phyloP scores from a whole-genome alignment of 2,797 vertebrate genomes.

The Gymnocypris eckloni region DNA sequence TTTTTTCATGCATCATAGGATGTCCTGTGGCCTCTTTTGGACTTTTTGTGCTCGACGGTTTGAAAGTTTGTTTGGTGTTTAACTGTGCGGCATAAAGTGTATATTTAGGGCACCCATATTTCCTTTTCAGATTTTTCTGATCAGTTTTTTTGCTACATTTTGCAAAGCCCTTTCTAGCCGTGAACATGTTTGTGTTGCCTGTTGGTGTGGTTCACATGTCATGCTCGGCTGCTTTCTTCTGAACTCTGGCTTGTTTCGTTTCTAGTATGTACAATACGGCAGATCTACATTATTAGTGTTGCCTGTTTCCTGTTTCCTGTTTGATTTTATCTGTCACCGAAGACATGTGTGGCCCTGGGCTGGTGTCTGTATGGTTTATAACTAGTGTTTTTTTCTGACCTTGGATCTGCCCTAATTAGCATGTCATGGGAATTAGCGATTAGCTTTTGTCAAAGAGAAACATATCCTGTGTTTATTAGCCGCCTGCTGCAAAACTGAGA shows the following conservation, averaged over 20 bases:
- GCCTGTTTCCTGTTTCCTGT: conserved; percentile 50
- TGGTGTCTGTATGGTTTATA: conserved; percentile 20
- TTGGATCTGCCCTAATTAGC: conserved; percentile 23
- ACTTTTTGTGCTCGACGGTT: background rate
- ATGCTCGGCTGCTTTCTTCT: conserved; percentile 24
- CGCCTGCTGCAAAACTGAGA: conserved; percentile 26
- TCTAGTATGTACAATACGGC: conserved; percentile 23
- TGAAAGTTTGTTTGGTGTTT: conserved; percentile 6
- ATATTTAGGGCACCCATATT: background rate
- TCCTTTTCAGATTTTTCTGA: background rate
- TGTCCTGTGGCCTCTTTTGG: conserved; percentile 16
- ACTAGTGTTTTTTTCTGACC: background rate
- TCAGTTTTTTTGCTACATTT: background rate
- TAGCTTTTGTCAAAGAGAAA: conserved; percentile 31
- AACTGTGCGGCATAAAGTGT: background rate
- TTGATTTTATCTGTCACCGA: conserved; percentile 29
- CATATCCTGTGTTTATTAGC: conserved; percentile 34
- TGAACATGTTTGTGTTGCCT: conserved; percentile 7
- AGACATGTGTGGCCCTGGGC: conserved; percentile 28
- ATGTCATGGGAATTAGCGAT: conserved; percentile 15
- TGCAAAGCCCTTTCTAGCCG: too few species aligned
- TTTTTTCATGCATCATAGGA: conserved; percentile 21
- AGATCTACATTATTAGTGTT: conserved; percentile 40
- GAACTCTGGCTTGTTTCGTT: conserved; percentile 24
- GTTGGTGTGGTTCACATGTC: conserved; percentile 24